Conservation (phyloP, 2,797 vertebrate species). For the Pangasius krempfi region DNA sequence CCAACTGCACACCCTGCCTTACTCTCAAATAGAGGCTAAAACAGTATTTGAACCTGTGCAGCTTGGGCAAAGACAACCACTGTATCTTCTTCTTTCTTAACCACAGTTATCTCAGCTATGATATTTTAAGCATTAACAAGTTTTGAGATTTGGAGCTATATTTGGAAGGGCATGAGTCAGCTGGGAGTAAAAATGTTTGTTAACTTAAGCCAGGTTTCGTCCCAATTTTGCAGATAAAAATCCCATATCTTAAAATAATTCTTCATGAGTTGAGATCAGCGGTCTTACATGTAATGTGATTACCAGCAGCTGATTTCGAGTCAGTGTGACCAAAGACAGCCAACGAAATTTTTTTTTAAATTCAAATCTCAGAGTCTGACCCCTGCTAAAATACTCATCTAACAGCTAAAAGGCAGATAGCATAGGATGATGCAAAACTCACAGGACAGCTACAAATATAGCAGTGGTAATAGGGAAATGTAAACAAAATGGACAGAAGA, state of each 20-base stretch:
- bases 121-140: conserved; percentile 13
- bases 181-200: no score
- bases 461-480: neutral
- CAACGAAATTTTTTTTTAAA: neutral
- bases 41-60: conserved; percentile 5
- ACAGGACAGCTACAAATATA: neutral
- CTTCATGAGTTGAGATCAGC: no score
- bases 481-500: neutral
- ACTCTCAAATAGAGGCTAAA: conserved; percentile 5
- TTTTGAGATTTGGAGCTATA: conserved; percentile 7
- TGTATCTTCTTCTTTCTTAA: neutral
- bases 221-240: neutral
- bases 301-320: neutral
- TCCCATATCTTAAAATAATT: neutral
- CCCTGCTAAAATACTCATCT: no score
- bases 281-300: neutral
- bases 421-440: neutral
- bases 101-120: conserved; percentile 13
- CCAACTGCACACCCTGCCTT: neutral
- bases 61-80: neutral
- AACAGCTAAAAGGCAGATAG: neutral
- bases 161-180: neutral
- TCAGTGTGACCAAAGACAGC: neutral
- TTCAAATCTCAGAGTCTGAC: neutral
- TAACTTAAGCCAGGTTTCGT: neutral